Conservation (phyloP, 1,140 invertebrate genomes). For the Ips nitidus region DNA sequence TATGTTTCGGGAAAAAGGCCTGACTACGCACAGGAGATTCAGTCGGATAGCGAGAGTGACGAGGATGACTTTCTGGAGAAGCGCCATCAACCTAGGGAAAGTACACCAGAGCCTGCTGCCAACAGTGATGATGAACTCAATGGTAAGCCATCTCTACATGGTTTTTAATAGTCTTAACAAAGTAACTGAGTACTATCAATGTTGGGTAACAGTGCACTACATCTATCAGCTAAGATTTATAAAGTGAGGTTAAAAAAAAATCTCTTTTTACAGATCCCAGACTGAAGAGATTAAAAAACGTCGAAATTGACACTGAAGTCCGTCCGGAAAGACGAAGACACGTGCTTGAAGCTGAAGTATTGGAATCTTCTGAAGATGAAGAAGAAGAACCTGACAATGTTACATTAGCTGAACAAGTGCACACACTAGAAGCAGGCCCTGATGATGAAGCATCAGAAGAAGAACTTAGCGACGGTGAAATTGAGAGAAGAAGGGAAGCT, state of each 20-base stretch:
- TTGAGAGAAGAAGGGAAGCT: slow-evolving; percentile 74
- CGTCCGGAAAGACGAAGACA: slow-evolving; percentile 59
- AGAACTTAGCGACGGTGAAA: slow-evolving; percentile 76
- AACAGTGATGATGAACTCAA: slow-evolving; percentile 62
- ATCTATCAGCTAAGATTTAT: no score
- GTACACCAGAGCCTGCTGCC: slow-evolving; percentile 36
- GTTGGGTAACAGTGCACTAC: no score
- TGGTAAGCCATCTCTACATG: slow-evolving; percentile 44
- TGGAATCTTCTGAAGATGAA: slow-evolving; percentile 69
- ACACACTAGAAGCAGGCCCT: slow-evolving; percentile 56
- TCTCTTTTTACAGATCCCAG: slow-evolving; percentile 61
- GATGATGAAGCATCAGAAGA: slow-evolving; percentile 71
- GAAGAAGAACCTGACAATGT: slow-evolving; percentile 50
- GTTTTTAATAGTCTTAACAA: no score
- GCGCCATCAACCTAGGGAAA: slow-evolving; percentile 47
- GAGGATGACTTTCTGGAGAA: slow-evolving; percentile 81
- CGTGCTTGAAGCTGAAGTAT: slow-evolving; percentile 71
- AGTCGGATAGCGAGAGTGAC: slow-evolving; percentile 82
- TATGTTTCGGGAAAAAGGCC: slow-evolving; percentile 92
- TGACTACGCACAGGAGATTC: slow-evolving; percentile 84
- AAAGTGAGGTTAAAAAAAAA: neutral
- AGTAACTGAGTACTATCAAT: no score
- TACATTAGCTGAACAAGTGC: slow-evolving; percentile 46
- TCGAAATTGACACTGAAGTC: slow-evolving; percentile 62
- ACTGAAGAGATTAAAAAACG: slow-evolving; percentile 64